Percentiles rank a stretch among this genome's conserved stretches.
phyloP scores from a whole-genome alignment of 1,140 invertebrate species.

The Rhagoletis pomonella region DNA sequence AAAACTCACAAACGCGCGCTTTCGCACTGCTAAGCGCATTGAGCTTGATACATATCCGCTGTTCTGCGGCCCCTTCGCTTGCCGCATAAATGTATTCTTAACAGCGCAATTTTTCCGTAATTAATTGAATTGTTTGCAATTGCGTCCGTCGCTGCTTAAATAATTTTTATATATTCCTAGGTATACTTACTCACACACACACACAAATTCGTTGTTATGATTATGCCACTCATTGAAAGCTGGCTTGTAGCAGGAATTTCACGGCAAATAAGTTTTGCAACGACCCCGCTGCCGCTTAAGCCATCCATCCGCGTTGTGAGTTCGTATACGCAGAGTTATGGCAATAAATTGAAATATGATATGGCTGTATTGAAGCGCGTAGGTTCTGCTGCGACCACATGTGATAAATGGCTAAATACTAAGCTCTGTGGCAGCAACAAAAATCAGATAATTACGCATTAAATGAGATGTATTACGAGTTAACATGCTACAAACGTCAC shows the following conservation, averaged over 20 bases:
- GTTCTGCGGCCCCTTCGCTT: background rate
- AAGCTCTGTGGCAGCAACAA: conserved; percentile 27
- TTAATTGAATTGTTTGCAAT: conserved; percentile 51
- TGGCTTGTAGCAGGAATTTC: background rate
- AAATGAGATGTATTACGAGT: conserved; percentile 32
- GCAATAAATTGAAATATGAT: conserved; percentile 48
- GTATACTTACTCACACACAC: background rate
- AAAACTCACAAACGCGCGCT: background rate
- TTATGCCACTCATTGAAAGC: background rate
- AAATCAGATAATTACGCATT: conserved; percentile 49
- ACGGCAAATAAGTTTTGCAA: conserved; percentile 9
- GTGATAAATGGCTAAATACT: conserved; percentile 36
- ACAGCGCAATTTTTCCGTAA: conserved; percentile 15
- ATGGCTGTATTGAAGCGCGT: background rate
- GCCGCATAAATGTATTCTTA: background rate
- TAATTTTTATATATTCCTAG: background rate
- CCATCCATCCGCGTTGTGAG: background rate
- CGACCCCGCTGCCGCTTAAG: background rate
- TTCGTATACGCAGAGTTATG: conserved; percentile 7
- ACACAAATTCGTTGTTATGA: background rate
- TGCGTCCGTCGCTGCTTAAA: conserved; percentile 32
- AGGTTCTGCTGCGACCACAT: background rate
- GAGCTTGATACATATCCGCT: background rate
- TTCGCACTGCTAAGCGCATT: background rate
- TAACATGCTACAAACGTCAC: background rate